phyloP scores from a whole-genome alignment of 2,888 invertebrate species.

The Eumerus sabulonum region DNA sequence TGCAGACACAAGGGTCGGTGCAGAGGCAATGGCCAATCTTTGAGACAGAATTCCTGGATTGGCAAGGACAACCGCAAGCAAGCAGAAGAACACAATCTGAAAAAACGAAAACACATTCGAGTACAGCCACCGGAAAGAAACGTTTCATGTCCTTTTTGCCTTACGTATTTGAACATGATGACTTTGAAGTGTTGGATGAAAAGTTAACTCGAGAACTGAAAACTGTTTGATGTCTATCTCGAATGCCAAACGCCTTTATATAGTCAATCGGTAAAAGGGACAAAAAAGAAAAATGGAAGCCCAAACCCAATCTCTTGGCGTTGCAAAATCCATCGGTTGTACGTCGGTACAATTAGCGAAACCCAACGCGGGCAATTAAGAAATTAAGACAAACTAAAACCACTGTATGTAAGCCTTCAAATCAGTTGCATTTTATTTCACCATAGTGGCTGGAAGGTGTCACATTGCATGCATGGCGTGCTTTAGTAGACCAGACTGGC shows the following conservation, averaged over 20 bases:
- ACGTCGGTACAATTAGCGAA: conserved; percentile 20
- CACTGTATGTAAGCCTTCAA: conserved; percentile 49
- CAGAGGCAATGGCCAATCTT: conserved; percentile 8
- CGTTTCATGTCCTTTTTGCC: background rate
- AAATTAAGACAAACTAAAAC: conserved; percentile 21
- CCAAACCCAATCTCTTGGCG: background rate
- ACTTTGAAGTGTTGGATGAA: background rate
- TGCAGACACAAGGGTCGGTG: conserved; percentile 6
- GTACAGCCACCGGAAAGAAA: background rate
- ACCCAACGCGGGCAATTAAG: conserved; percentile 28
- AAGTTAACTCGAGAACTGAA: conserved; percentile 21
- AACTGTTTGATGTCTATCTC: conserved; percentile 36
- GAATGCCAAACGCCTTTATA: background rate
- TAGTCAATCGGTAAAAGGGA: conserved; percentile 3
- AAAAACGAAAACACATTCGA: background rate
- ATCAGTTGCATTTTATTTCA: conserved; percentile 57
- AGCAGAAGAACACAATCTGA: conserved; percentile 20
- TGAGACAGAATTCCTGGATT: conserved; percentile 32
- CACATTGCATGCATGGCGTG: conserved; percentile 31
- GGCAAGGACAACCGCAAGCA: conserved; percentile 12
- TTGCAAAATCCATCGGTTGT: conserved; percentile 11
- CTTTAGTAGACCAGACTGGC: conserved; percentile 71
- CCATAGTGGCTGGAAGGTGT: conserved; percentile 34
- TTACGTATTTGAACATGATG: conserved; percentile 58
- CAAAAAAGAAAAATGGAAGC: background rate